Base-by-base conservation (phyloP, 2,113 vertebrate genomes). In the Tupaia chinensis region DNA sequence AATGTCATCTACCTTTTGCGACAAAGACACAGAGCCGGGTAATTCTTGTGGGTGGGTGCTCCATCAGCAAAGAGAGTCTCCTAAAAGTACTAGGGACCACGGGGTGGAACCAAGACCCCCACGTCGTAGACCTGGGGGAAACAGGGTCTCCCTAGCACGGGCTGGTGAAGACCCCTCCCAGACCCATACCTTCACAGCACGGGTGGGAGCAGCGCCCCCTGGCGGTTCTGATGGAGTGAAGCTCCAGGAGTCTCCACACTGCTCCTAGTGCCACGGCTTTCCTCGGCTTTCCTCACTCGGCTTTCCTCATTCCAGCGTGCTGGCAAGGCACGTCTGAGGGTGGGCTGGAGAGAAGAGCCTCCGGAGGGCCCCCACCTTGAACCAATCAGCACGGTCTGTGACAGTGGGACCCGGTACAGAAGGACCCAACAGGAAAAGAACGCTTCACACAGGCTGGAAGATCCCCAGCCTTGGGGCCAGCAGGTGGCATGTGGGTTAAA, bases 91-190 rank as follows among this genome's bases (percentile, higher is more conserved):
- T 56, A 85, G 25, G 25, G 0, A 2, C 66, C 34, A 3, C 17
- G 9, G 29, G 15, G 13, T 56, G 20, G 54, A 76, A 81, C 60
- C 70, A 60, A 81, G n/a, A 76, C 15, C n/a, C 27, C 25, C 10
- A 2, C 0, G 1, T 13, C 0, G 0, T 32, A 20, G n/a, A 11
- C n/a, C 16, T 56, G 1, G 22, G 7, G 66, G 76, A 32, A 87
- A n/a, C 34, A 7, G 1, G 0, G 16, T 17, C 34, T 68, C 19
- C 32, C 34, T 14, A 22, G 9, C 53, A 83, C 53, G 53, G 17
- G 25, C 53, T 0, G 0, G 17, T 9, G 32, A 9, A 22, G 25
- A 80, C 73, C 53, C 76, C 66, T 10, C 54, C n/a, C 15, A 70
- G 16, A 25, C 63, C 58, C 10, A 4, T 2, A 23, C 44, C 65